Evolutionary conservation across 2,797 vertebrate genomes (phyloP).

Genomic region (Centroberyx gerrardi): DNA sequence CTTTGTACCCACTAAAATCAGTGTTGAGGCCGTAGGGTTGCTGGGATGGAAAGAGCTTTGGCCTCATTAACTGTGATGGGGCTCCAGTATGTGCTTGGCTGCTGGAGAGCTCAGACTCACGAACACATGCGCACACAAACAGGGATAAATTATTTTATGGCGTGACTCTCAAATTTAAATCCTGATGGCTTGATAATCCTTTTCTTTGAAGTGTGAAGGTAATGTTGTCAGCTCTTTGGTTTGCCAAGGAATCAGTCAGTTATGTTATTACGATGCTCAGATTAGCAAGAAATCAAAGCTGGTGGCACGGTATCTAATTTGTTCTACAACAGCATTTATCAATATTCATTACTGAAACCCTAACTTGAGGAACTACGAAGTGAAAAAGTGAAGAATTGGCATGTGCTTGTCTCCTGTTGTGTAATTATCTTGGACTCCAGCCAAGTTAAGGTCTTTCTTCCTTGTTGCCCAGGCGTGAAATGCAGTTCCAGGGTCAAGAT

Average conservation of each 20-base stretch:
- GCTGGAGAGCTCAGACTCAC: background rate
- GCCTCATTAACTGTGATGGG: conserved; percentile 12
- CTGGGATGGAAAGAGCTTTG: conserved; percentile 2
- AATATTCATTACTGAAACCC: background rate
- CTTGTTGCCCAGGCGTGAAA: conserved; percentile 25
- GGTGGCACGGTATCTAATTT: background rate
- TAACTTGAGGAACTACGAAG: background rate
- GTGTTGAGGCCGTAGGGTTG: background rate
- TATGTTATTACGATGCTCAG: background rate
- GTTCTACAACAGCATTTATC: background rate
- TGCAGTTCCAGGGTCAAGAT: conserved; percentile 34
- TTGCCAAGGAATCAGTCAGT: background rate
- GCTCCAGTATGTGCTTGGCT: background rate
- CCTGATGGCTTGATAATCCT: too few relatives aligned
- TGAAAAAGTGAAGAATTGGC: background rate
- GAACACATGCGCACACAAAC: background rate
- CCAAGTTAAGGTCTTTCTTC: conserved; percentile 33
- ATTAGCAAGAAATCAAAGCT: background rate
- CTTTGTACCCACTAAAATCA: background rate
- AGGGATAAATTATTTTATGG: too few relatives aligned
- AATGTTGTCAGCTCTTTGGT: background rate
- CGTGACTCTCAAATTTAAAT: too few relatives aligned
- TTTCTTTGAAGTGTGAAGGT: background rate
- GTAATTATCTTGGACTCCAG: conserved; percentile 28
- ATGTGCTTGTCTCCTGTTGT: conserved; percentile 19